Evolutionary conservation across 2,113 vertebrate species (phyloP), one percentile per base, ranked within the genome.

Genomic region (Lasiurus borealis): DNA sequence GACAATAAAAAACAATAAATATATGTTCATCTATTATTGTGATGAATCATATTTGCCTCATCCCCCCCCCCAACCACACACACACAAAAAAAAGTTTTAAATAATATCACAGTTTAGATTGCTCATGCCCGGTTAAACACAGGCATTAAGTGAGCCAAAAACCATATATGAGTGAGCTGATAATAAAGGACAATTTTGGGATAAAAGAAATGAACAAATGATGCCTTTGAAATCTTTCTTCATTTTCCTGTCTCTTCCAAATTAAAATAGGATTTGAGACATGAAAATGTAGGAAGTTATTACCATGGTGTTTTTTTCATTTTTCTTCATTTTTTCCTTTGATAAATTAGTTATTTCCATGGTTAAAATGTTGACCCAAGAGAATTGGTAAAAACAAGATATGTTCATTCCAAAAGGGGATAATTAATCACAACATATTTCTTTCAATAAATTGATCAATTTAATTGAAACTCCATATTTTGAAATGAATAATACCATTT

Each of bases 141-240:
- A 94, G 91, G 57, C 80, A 14, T 73, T 78, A 11, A 8, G 3
- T 78, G 5, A 44, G 14, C 21, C 50, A 31, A 15, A 84, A 50
- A 3, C 0, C 75, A 64, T 34, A 13, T 0, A 14, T 31, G 4
- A 64, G 0, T 85, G 36, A 71, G 1, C 46, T n/a, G 27, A 25
- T 66, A 21, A n/a, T 73, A 72, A 83, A 3, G 3, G 1, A 36
- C 9, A 80, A 48, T 21, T 1, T 8, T 34, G 12, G 6, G 11
- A 15, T 83, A 91, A 71, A 9, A 31, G 4, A 94, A 82, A 83
- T 86, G 14, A 34, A 83, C 2, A 23, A 31, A 1, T 16, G 34
- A 80, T 23, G 6, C 2, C 21, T 77, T 4, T 0, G 73, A 82
- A 92, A 59, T 29, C 1, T 73, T n/a, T 8, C 6, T 78, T 69